Base-by-base conservation (phyloP, 1,140 invertebrate genomes). In the Pogonomyrmex californicus region DNA sequence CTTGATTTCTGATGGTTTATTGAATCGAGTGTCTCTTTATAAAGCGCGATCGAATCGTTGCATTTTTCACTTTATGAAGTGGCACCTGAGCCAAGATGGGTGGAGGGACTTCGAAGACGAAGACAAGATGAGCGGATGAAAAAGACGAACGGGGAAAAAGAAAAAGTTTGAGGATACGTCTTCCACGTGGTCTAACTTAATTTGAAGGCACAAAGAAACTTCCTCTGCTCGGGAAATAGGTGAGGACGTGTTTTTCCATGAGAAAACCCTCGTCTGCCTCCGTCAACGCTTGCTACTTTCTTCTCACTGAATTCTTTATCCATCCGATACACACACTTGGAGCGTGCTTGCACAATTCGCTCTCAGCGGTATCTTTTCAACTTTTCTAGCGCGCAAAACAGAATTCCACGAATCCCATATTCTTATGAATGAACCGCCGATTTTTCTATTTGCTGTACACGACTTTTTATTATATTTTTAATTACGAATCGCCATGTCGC, bases 181-280 rank as follows among this genome's bases (percentile, higher is more conserved):
- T 85, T 87, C 70, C 58, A 85, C 51, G 78, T 81, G 89, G 88
- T 86, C 85, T 91, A 91, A 91, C 89, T 91, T 91, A 77, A 91
- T 91, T 91, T 91, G 88, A 91, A 88, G 88, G 88, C 81, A 91
- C 90, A 90, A 91, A 90, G 90, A 90, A 81, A 91, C 86, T 91
- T 70, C 65, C 83, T 77, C 51, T 73, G 62, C 78, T 86, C 81
- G n/a, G 78, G 90, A 90, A 91, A 88, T 85, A 90, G 85, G 85
- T 87, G 85, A 87, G 70, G 85, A 91, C 78, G 83, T 88, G 87
- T 90, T 91, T 90, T 90, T 81, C 88, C 60, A 58, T 65, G 81
- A 77, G 87, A 85, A 89, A 88, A 88, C 71, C 56, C 66, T 77
- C 47, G 62, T 66, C 47, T 58, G 76, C 77, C 63, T 70, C 88